These are phyloP conservation scores for Drosophila robusta DNA, from an alignment of 2,888 invertebrate genomes.

Conservation along the genomic window DNA sequence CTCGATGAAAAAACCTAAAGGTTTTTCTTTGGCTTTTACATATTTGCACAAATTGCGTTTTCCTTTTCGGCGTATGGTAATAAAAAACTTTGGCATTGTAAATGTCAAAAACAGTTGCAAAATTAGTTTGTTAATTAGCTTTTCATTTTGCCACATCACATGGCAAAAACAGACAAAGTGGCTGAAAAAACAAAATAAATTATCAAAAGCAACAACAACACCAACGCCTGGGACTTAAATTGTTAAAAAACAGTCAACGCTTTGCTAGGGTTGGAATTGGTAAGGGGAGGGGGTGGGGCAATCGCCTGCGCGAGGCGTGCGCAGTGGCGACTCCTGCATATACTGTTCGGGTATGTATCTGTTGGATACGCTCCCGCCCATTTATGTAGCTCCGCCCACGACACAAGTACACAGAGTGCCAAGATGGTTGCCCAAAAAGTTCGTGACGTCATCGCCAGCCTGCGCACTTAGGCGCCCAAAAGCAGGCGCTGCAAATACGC, in stretches of 20 bases:
- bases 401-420: conserved; percentile 20
- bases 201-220: conserved; percentile 30
- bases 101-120: conserved; percentile 75
- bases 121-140: conserved; percentile 80
- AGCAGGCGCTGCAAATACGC: background rate
- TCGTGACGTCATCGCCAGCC: conserved; percentile 62
- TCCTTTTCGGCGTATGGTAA: conserved; percentile 38
- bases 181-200: background rate
- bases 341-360: conserved; percentile 58
- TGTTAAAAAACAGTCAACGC: conserved; percentile 22
- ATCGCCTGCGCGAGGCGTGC: conserved; percentile 39
- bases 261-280: background rate
- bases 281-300: background rate
- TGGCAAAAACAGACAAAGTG: conserved; percentile 55
- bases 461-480: conserved; percentile 42
- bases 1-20: conserved; percentile 11
- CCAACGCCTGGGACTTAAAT: conserved; percentile 36
- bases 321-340: conserved; percentile 27
- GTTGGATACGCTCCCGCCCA: conserved; percentile 60
- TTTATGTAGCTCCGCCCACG: conserved; percentile 63
- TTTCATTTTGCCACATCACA: conserved; percentile 68
- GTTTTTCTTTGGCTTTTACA: conserved; percentile 7
- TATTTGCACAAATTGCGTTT: conserved; percentile 44
- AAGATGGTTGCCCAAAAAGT: conserved; percentile 72
- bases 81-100: conserved; percentile 64